Evolutionary conservation across 2,797 vertebrate species (phyloP), one percentile per base, ranked within the genome.

Genomic region (Protosalanx chinensis): DNA sequence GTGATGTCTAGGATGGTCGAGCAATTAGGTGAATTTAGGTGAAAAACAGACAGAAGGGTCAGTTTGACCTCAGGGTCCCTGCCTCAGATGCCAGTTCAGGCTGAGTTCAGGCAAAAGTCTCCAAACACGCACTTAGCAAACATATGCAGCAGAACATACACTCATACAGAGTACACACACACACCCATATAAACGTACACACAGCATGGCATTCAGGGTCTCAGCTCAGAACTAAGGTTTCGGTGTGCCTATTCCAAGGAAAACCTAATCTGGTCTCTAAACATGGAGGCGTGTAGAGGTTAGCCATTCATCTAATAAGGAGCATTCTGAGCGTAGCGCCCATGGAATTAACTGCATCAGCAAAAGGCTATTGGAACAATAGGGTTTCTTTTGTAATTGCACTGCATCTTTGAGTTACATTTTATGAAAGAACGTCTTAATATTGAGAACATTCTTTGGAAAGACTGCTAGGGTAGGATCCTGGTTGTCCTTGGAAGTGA

Each of bases 291-390:
- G 46, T 81, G 76, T 79, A 58, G 80, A 88, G 81, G 85, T 87
- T 77, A 88, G 86, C 83, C 82, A 89, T 85, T 90, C 87, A 89
- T 90, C 88, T 84, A 81, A 83, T 84, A 37, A 88, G 82, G 84
- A 75, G 74, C 80, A 77, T 79, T 72, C 70, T 0, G 32, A 72
- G 65, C 30, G 64, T 72, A 85, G 85, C 77, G 67, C 86, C 83
- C 0, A 1, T 62, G 62, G 80, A 86, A 86, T 89, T 81, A 83
- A 77, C 80, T 64, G 64, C 70, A 33, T 27, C 2, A 70, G 70
- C 20, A 57, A 66, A 56, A 67, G 56, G 76, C 76, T 51, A 61
- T 69, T 37, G 15, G 16, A 49, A 23, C 4, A 20, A n/a, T 41
- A 15, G 16, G 37, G 41, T 23, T 37, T 46, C 8, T 27, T 64